phyloP scores from a whole-genome alignment of 2,113 vertebrate species.

The Epinephelus lanceolatus region DNA sequence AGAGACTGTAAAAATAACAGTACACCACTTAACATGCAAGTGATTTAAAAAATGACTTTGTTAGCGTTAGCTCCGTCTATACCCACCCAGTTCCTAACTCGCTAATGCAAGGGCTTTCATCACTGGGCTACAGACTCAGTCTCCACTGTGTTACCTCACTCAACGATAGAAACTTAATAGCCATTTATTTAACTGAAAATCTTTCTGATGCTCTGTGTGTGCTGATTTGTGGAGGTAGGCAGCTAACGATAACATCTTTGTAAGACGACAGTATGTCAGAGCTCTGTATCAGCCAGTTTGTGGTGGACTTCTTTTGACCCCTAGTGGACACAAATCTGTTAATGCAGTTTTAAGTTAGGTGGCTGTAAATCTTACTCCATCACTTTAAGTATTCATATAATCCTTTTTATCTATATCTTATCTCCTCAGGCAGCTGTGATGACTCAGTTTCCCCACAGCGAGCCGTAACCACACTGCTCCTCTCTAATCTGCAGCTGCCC shows the following conservation, averaged over 20 bases:
- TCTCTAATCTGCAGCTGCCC: conserved; percentile 52
- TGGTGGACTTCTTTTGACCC: background rate
- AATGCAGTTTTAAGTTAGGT: background rate
- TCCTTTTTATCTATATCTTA: conserved; percentile 33
- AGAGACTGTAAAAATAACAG: too few relatives aligned
- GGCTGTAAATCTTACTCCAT: background rate
- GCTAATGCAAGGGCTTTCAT: too few relatives aligned
- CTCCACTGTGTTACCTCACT: too few relatives aligned
- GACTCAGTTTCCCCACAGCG: conserved; percentile 44
- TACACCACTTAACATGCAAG: too few relatives aligned
- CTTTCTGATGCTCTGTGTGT: too few relatives aligned
- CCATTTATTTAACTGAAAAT: too few relatives aligned
- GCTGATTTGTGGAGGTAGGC: too few relatives aligned
- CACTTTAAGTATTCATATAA: background rate
- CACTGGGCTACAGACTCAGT: too few relatives aligned
- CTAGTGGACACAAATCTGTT: conserved; percentile 1
- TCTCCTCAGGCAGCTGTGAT: conserved; percentile 31
- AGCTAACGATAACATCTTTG: background rate
- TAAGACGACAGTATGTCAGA: background rate
- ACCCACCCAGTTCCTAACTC: too few relatives aligned
- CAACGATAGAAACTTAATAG: too few relatives aligned
- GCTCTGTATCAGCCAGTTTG: background rate
- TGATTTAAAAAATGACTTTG: too few relatives aligned
- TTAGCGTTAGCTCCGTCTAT: too few relatives aligned
- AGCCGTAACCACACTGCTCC: conserved; percentile 4